These are phyloP conservation scores for Ailurus styani DNA, from an alignment of 2,113 vertebrate species.

Conservation along the genomic window DNA sequence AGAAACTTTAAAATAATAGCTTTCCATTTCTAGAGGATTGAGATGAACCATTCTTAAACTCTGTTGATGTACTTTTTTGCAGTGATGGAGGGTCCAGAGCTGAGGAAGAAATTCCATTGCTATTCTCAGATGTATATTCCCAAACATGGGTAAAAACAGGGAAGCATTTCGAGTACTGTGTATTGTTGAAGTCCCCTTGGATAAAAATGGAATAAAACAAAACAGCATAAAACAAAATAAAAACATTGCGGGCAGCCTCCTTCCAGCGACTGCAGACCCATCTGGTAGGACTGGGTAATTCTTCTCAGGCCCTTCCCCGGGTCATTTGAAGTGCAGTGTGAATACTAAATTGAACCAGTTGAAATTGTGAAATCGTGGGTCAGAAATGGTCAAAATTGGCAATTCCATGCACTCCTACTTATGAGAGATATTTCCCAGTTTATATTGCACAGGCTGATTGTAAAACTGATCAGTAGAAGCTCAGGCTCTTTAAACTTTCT, in stretches of 20 bases:
- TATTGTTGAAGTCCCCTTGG: not conserved
- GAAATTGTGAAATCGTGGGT: not conserved
- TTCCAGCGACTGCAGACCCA: not conserved
- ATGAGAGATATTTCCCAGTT: not conserved
- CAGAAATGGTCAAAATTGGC: not conserved
- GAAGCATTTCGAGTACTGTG: not conserved
- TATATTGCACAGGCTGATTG: not conserved
- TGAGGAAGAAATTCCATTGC: not conserved
- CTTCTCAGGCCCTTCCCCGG: not conserved
- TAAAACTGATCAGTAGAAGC: not conserved
- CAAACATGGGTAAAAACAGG: not conserved
- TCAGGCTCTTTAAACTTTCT: not conserved
- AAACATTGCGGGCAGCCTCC: not conserved
- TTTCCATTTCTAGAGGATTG: not conserved
- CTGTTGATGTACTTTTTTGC: not conserved
- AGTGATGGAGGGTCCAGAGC: not conserved
- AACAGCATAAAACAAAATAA: not conserved
- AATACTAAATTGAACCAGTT: not conserved
- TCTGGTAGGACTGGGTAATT: not conserved
- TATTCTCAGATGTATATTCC: not conserved
- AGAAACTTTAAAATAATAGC: not conserved
- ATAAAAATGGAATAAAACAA: conserved; percentile 20
- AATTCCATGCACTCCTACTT: not conserved
- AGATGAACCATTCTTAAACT: not conserved
- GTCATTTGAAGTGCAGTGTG: not conserved